Percentiles rank a stretch among this genome's conserved stretches.
Conservation (phyloP, 1,140 invertebrate species). For the Lordiphosa clarofinis region DNA sequence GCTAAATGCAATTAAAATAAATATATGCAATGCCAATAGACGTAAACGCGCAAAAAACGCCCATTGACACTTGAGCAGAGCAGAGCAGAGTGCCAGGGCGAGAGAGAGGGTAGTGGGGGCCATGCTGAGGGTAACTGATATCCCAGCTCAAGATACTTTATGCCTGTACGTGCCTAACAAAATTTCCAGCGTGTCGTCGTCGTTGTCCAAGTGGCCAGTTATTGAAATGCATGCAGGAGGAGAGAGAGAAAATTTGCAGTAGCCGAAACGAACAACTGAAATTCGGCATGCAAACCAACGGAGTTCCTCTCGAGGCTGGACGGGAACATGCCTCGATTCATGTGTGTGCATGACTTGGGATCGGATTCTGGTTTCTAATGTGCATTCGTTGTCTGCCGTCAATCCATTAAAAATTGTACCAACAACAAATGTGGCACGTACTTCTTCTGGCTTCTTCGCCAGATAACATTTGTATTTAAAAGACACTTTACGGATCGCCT, state of each 20-base stretch:
- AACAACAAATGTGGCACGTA: conserved; percentile 60
- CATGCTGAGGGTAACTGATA: conserved; percentile 38
- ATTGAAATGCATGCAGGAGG: conserved; percentile 46
- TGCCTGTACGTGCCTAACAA: conserved; percentile 57
- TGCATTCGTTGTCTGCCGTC: conserved; percentile 70
- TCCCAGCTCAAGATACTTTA: conserved; percentile 53
- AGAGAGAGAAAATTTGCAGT: conserved; percentile 48
- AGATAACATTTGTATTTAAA: conserved; percentile 75
- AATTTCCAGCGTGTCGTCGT: conserved; percentile 25
- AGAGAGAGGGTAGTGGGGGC: no score
- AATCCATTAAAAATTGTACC: conserved; percentile 72
- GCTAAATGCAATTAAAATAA: conserved; percentile 65
- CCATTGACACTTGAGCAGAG: conserved; percentile 27
- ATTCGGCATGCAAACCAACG: conserved; percentile 41
- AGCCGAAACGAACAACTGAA: conserved; percentile 39
- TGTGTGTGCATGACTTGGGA: conserved; percentile 43
- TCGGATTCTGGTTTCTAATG: conserved; percentile 49
- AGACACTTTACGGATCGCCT: conserved; percentile 60
- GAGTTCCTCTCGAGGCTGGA: conserved; percentile 5
- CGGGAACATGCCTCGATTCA: conserved; percentile 34
- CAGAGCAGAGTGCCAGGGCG: neutral
- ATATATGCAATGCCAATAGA: conserved; percentile 57
- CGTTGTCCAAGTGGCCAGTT: conserved; percentile 45
- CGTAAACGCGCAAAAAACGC: conserved; percentile 14
- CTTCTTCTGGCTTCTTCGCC: conserved; percentile 12